Percentiles rank a stretch among this genome's conserved stretches.
Conservation (phyloP, 2,113 vertebrate species). For the Corythoichthys intestinalis region DNA sequence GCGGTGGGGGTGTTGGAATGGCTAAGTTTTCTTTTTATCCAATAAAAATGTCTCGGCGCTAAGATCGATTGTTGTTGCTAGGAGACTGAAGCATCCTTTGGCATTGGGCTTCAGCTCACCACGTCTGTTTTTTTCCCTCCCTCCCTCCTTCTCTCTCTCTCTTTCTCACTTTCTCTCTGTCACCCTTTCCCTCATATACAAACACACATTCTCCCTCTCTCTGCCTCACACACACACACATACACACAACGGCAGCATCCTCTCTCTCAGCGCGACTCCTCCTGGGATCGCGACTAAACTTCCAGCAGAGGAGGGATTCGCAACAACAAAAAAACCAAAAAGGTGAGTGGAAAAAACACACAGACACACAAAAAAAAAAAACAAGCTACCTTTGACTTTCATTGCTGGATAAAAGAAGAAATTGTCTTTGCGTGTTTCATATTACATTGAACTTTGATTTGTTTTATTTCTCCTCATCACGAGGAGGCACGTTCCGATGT, state of each 20-base stretch:
- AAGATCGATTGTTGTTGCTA: slow-evolving; percentile 82
- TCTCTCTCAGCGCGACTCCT: slow-evolving; percentile 67
- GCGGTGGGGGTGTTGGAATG: slow-evolving; percentile 42
- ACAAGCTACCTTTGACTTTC: not conserved
- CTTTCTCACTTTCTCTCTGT: slow-evolving; percentile 19
- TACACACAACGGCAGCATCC: slow-evolving; percentile 56
- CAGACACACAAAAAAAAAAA: slow-evolving; percentile 3
- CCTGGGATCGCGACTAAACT: slow-evolving; percentile 71
- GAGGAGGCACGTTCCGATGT: slow-evolving; percentile 10
- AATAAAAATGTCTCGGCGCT: slow-evolving; percentile 74
- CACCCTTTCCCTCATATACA: slow-evolving; percentile 11
- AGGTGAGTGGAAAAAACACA: slow-evolving; percentile 48
- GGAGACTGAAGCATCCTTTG: slow-evolving; percentile 83
- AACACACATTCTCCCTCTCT: slow-evolving; percentile 17
- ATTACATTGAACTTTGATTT: slow-evolving; percentile 68
- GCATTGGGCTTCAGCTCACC: slow-evolving; percentile 69
- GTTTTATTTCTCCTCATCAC: slow-evolving; percentile 8
- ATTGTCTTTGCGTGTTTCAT: slow-evolving; percentile 56
- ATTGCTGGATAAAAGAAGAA: slow-evolving; percentile 2
- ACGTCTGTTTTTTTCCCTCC: slow-evolving; percentile 64
- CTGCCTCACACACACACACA: slow-evolving; percentile 14
- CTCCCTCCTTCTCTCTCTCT: slow-evolving; percentile 39
- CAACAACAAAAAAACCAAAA: slow-evolving; percentile 38
- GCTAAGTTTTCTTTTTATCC: slow-evolving; percentile 73
- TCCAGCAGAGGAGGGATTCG: slow-evolving; percentile 45